phyloP scores from a whole-genome alignment of 2,888 invertebrate species.

The Polydrusus pterygomalis region DNA sequence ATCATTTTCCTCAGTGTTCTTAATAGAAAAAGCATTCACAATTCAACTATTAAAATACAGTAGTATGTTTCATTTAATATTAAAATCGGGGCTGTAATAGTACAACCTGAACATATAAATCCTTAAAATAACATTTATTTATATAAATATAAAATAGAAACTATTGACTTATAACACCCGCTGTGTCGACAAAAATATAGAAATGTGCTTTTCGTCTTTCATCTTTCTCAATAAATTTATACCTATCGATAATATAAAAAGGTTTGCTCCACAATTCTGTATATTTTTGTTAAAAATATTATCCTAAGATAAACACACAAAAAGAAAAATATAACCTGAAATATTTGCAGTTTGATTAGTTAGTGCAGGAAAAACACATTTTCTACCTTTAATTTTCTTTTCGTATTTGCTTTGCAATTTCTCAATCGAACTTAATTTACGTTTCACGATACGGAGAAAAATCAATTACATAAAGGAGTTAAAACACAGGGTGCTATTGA shows the following conservation, averaged over 20 bases:
- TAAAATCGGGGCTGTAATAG: no score
- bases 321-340: conserved; percentile 15
- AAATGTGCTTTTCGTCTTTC: conserved; percentile 26
- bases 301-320: conserved; percentile 21
- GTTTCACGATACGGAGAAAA: neutral
- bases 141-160: conserved; percentile 18
- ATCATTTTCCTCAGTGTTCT: no score
- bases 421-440: neutral
- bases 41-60: no score
- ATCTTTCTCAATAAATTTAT: conserved; percentile 27
- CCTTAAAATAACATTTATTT: neutral
- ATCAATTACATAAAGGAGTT: neutral
- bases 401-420: conserved; percentile 18
- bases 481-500: no score
- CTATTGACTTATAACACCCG: conserved; percentile 18
- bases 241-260: conserved; percentile 17
- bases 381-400: conserved; percentile 19
- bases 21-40: no score
- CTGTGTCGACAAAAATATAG: conserved; percentile 18
- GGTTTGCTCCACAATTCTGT: conserved; percentile 25
- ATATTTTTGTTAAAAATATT: conserved; percentile 23
- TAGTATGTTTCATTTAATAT: no score
- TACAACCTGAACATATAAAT: no score
- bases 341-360: conserved; percentile 22
- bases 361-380: conserved; percentile 19